These are phyloP conservation scores for Echeneis naucrates DNA, from an alignment of 2,797 vertebrate species.

Conservation along the genomic window DNA sequence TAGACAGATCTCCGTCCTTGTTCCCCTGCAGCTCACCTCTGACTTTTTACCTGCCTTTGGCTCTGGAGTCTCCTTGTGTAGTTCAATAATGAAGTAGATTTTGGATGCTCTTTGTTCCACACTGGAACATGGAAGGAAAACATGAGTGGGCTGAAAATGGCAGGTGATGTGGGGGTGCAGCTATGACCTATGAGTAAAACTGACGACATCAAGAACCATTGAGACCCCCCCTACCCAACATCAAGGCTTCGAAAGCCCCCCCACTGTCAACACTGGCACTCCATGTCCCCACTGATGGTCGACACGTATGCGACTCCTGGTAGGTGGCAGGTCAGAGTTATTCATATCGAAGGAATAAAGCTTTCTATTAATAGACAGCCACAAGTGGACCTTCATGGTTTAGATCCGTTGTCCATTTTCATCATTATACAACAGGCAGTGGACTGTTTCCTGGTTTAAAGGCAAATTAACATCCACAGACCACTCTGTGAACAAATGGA, in stretches of 20 bases:
- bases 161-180: constrained; percentile 16
- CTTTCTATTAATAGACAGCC: constrained; percentile 20
- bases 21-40: background rate
- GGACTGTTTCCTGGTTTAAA: background rate
- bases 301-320: constrained; percentile 36
- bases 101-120: background rate
- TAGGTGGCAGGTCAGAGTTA: constrained; percentile 10
- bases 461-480: background rate
- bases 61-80: background rate
- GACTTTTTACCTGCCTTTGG: background rate
- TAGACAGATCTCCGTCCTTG: background rate
- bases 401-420: background rate
- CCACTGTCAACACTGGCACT: constrained; percentile 33
- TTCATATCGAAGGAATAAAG: constrained; percentile 25
- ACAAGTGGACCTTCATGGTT: background rate
- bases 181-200: constrained; percentile 58
- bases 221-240: constrained; percentile 22
- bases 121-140: constrained; percentile 1
- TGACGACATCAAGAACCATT: constrained; percentile 23
- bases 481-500: background rate
- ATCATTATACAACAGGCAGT: background rate
- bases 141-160: constrained; percentile 32
- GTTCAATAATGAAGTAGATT: background rate
- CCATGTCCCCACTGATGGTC: constrained; percentile 42
- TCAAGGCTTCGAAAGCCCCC: constrained; percentile 51